phyloP scores from a whole-genome alignment of 2,113 vertebrate species.

The Vulpes lagopus region DNA sequence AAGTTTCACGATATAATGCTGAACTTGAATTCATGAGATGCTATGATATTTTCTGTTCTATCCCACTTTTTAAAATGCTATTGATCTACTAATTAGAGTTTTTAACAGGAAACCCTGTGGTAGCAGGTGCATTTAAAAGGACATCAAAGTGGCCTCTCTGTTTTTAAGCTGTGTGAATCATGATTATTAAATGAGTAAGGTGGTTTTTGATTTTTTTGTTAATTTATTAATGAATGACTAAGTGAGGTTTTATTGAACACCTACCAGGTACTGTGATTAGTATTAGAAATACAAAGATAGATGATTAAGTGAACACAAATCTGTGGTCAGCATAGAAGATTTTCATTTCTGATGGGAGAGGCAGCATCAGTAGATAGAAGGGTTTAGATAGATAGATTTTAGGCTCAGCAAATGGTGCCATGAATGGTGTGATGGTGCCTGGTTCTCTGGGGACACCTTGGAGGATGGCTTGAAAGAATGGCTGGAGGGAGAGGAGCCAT shows the following conservation, averaged over 20 bases:
- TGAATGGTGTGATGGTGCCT: neutral
- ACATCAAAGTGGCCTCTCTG: neutral
- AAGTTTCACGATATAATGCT: slow-evolving; percentile 24
- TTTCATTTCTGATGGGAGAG: neutral
- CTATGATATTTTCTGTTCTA: slow-evolving; percentile 13
- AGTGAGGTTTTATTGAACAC: neutral
- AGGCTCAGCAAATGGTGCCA: neutral
- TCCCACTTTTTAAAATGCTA: neutral
- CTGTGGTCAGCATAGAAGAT: neutral
- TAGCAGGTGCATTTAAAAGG: slow-evolving; percentile 11
- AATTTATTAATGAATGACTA: slow-evolving; percentile 21
- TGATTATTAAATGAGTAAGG: slow-evolving; percentile 10
- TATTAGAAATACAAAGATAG: neutral
- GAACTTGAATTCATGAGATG: neutral
- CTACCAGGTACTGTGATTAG: neutral
- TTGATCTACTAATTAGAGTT: neutral
- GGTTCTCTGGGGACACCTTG: neutral
- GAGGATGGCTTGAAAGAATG: neutral
- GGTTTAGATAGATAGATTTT: too few relatives aligned
- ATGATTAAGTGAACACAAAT: neutral
- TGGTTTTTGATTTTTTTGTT: slow-evolving; percentile 19
- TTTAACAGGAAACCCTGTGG: neutral
- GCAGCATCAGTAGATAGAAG: neutral
- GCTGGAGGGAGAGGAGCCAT: neutral
- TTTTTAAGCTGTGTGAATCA: slow-evolving; percentile 48